These are phyloP conservation scores for Pelmatolapia mariae DNA, from an alignment of 2,113 vertebrate genomes.

Conservation along the genomic window DNA sequence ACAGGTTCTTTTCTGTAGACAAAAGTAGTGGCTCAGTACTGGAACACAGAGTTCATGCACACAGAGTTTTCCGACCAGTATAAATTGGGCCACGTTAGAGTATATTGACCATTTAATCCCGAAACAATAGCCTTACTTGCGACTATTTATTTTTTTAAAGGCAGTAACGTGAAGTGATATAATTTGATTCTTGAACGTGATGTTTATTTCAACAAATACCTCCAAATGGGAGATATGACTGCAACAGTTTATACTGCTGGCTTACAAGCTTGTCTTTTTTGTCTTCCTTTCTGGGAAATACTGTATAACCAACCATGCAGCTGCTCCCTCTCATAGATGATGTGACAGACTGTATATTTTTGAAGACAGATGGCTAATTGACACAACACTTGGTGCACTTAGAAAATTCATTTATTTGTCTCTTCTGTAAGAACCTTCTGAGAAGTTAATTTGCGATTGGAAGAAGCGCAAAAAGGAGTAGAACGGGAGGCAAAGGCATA, in stretches of 20 bases:
- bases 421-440: not conserved
- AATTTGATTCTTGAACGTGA: not conserved
- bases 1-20: not conserved
- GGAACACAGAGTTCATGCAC: not conserved
- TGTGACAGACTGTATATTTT: not conserved
- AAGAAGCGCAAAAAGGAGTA: not conserved
- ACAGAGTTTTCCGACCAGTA: not conserved
- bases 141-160: not conserved
- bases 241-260: not conserved
- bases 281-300: not conserved
- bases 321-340: not conserved
- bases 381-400: not conserved
- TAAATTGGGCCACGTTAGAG: not conserved
- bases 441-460: not conserved
- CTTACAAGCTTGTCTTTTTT: not conserved
- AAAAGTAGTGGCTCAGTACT: not conserved
- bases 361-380: conserved; percentile 22
- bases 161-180: not conserved
- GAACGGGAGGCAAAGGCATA: not conserved
- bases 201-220: not conserved
- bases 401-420: not conserved
- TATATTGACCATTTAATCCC: not conserved
- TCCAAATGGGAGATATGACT: not conserved
- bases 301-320: not conserved
- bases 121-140: not conserved